These are phyloP conservation scores for Morone saxatilis DNA, from an alignment of 2,113 vertebrate species.

Conservation along the genomic window DNA sequence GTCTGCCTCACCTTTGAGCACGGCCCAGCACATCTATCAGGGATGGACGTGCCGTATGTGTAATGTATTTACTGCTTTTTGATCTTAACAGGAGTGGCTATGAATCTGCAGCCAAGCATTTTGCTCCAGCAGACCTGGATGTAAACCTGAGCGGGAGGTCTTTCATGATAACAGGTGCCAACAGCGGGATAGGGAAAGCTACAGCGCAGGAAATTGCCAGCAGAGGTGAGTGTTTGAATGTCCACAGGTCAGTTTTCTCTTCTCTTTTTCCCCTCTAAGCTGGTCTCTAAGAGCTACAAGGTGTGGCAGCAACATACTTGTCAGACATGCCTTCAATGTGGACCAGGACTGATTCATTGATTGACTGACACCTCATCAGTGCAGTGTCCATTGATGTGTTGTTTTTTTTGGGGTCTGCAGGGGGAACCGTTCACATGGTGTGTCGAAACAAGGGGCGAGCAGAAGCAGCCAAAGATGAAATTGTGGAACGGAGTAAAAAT, in stretches of 20 bases:
- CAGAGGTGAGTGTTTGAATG: conserved; percentile 75
- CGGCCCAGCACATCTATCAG: too few species aligned
- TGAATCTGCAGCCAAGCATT: conserved; percentile 84
- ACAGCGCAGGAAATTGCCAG: conserved; percentile 84
- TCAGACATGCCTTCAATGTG: not conserved
- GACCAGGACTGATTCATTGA: too few species aligned
- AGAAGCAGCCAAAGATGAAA: conserved; percentile 85
- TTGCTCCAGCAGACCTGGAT: conserved; percentile 83
- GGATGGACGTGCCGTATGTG: not conserved
- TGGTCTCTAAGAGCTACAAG: not conserved
- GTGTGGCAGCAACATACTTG: too few species aligned
- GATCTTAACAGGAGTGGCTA: conserved; percentile 83
- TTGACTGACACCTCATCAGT: too few species aligned
- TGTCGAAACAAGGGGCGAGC: conserved; percentile 85
- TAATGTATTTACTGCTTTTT: not conserved
- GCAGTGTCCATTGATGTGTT: not conserved
- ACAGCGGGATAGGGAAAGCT: conserved; percentile 89
- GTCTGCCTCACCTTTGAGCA: too few species aligned
- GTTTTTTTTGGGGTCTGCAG: conserved; percentile 70
- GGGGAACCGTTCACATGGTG: conserved; percentile 89
- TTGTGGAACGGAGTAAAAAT: conserved; percentile 83
- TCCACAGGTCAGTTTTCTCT: too few species aligned
- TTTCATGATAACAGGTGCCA: conserved; percentile 86
- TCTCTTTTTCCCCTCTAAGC: too few species aligned
- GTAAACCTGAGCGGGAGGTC: conserved; percentile 84